Evolutionary conservation across 2,113 vertebrate genomes (phyloP).

Genomic region (Crotalus viridis): DNA sequence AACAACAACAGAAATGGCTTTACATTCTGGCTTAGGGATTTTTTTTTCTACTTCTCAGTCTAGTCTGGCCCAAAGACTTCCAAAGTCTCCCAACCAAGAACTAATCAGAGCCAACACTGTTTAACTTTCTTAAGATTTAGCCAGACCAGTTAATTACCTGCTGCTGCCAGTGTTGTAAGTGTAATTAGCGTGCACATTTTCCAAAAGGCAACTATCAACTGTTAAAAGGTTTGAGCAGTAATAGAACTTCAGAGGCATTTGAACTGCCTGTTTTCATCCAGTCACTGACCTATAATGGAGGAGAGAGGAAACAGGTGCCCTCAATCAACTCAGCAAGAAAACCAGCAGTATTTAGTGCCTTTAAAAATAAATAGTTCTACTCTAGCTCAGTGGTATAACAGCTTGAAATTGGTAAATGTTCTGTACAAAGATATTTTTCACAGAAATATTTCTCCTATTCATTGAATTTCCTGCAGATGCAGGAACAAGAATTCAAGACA

Average conservation of each 20-base stretch:
- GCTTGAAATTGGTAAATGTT: neutral
- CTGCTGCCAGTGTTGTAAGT: neutral
- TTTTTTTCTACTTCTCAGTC: neutral
- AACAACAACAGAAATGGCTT: neutral
- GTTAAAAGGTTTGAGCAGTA: neutral
- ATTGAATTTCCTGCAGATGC: neutral
- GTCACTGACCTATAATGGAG: neutral
- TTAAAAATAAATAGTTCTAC: neutral
- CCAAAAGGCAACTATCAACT: neutral
- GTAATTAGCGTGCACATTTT: neutral
- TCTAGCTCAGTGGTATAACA: neutral
- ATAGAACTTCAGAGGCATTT: neutral
- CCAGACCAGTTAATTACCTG: neutral
- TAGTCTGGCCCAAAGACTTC: neutral
- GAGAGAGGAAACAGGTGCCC: neutral
- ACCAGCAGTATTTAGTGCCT: neutral
- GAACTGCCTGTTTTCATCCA: neutral
- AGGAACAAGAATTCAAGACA: neutral
- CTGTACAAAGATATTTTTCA: neutral
- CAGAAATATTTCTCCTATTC: neutral
- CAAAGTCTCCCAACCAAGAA: neutral
- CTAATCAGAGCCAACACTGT: neutral
- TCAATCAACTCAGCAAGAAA: neutral
- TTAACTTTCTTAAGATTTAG: neutral
- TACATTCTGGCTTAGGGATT: neutral